Percentiles rank a stretch among this genome's conserved stretches.
Conservation (phyloP, 2,113 vertebrate species). For the Zeus faber region DNA sequence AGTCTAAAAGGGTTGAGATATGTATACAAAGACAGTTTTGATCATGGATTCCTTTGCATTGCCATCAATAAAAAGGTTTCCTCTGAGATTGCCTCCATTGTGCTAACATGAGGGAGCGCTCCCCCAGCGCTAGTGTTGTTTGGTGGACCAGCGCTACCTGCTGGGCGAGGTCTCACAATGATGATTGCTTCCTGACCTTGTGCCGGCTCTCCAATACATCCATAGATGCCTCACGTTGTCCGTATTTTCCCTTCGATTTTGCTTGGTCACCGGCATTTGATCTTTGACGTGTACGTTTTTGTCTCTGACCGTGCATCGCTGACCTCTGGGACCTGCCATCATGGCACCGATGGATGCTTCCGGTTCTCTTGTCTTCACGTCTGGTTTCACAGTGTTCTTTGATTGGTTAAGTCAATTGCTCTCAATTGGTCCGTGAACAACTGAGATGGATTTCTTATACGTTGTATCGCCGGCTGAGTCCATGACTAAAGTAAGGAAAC, state of each 20-base stretch:
- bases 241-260: conserved; percentile 68
- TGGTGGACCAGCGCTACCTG: conserved; percentile 47
- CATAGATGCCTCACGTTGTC: conserved; percentile 57
- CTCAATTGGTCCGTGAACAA: no score
- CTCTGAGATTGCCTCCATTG: conserved; percentile 60
- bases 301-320: no score
- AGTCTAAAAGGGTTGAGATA: conserved; percentile 2
- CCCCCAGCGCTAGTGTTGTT: no score
- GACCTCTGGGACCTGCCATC: no score
- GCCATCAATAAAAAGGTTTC: conserved; percentile 52
- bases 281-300: conserved; percentile 57
- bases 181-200: conserved; percentile 76
- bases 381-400: no score
- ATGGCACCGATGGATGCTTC: no score
- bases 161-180: conserved; percentile 68
- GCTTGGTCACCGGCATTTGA: conserved; percentile 69
- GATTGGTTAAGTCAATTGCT: no score
- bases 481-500: no score
- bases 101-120: conserved; percentile 55
- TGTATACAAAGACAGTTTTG: no score
- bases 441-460: no score
- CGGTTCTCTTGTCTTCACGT: no score
- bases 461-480: no score
- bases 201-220: conserved; percentile 65
- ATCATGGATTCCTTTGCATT: conserved; percentile 54